These are phyloP conservation scores for Struthidea cinerea DNA, from an alignment of 2,113 vertebrate species.

Conservation along the genomic window DNA sequence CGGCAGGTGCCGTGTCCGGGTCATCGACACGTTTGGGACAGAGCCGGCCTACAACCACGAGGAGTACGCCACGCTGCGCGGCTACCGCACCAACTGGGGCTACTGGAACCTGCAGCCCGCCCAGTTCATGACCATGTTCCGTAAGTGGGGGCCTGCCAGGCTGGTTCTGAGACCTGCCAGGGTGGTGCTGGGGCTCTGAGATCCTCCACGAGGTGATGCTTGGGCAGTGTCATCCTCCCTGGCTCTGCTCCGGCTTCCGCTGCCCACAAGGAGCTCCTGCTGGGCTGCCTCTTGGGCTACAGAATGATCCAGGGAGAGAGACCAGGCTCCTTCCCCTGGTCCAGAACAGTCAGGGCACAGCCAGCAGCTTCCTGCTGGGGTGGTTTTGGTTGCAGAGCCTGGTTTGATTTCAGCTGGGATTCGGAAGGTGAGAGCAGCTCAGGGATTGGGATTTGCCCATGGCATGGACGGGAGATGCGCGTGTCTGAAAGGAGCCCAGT, in stretches of 20 bases:
- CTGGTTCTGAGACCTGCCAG: accelerated
- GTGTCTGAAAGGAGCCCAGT: not conserved
- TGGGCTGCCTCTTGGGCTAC: not conserved
- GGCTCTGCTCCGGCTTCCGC: accelerated
- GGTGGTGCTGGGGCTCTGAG: accelerated
- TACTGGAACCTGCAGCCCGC: slow-evolving; percentile 94
- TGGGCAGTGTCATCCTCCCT: accelerated
- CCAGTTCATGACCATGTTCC: slow-evolving; percentile 99
- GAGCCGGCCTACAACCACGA: slow-evolving; percentile 96
- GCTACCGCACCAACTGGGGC: slow-evolving; percentile 97
- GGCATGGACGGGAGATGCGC: not conserved
- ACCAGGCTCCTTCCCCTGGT: not conserved
- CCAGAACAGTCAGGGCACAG: not conserved
- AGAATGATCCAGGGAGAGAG: not conserved
- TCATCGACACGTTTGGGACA: slow-evolving; percentile 95
- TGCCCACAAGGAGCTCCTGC: not conserved
- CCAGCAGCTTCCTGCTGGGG: not conserved
- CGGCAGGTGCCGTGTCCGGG: slow-evolving; percentile 89
- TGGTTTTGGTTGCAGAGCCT: not conserved
- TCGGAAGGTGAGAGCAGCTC: not conserved
- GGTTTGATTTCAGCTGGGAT: not conserved
- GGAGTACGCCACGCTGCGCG: slow-evolving; percentile 90
- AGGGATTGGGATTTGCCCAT: not conserved
- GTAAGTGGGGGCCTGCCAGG: slow-evolving; percentile 67
- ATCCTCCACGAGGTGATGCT: not conserved